phyloP scores from a whole-genome alignment of 2,888 invertebrate species.

The Gerris lacustris region DNA sequence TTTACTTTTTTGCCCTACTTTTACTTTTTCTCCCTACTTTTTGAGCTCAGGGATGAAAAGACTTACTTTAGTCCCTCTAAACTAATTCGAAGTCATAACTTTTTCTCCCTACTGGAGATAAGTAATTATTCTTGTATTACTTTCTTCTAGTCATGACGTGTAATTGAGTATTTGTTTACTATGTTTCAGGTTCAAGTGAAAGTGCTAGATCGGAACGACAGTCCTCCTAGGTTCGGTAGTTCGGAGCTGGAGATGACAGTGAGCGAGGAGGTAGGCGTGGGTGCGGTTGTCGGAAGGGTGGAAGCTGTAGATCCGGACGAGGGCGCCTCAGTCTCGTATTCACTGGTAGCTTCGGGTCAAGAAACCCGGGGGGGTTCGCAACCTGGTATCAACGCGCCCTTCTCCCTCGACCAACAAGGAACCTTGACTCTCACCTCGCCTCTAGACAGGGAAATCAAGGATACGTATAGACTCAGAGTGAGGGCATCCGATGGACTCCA shows the following conservation, averaged over 20 bases:
- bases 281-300: slow-evolving; percentile 63
- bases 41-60: too few relatives aligned
- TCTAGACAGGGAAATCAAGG: slow-evolving; percentile 69
- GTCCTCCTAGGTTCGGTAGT: slow-evolving; percentile 76
- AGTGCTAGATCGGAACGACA: slow-evolving; percentile 85
- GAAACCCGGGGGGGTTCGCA: not conserved
- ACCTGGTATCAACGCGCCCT: slow-evolving; percentile 51
- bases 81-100: too few relatives aligned
- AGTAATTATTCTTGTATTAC: too few relatives aligned
- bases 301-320: slow-evolving; percentile 76
- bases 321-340: slow-evolving; percentile 62
- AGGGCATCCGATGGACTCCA: slow-evolving; percentile 83
- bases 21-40: too few relatives aligned
- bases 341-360: slow-evolving; percentile 43
- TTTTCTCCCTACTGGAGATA: too few relatives aligned
- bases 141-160: too few relatives aligned
- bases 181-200: slow-evolving; percentile 62
- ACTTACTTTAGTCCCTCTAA: too few relatives aligned
- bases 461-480: slow-evolving; percentile 63
- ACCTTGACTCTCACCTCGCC: slow-evolving; percentile 61
- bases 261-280: slow-evolving; percentile 74
- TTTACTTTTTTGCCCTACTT: too few relatives aligned
- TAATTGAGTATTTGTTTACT: too few relatives aligned
- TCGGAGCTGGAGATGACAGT: slow-evolving; percentile 60
- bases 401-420: slow-evolving; percentile 61